Evolutionary conservation across 1,140 invertebrate species (phyloP).

Genomic region (Drosophila erecta): DNA sequence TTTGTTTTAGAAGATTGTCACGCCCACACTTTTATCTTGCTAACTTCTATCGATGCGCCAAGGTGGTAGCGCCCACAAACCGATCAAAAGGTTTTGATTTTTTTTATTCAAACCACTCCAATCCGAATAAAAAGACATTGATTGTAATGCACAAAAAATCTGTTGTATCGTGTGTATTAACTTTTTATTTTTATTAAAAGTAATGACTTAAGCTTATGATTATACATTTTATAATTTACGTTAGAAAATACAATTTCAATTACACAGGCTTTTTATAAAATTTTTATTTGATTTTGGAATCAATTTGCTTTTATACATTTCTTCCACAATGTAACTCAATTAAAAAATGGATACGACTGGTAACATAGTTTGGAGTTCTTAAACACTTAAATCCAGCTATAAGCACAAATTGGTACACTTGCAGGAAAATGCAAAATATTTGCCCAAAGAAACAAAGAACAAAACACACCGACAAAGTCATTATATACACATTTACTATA

Average conservation of each 20-base stretch:
- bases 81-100: no score
- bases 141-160: no score
- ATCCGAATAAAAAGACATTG: background rate
- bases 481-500: conserved; percentile 64
- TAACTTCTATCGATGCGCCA: no score
- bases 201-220: conserved; percentile 77
- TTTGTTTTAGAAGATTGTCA: no score
- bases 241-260: conserved; percentile 39
- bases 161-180: conserved; percentile 44
- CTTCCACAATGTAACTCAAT: background rate
- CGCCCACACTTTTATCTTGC: no score
- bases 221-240: conserved; percentile 53
- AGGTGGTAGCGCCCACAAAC: no score
- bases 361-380: conserved; percentile 12
- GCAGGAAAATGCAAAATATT: conserved; percentile 12
- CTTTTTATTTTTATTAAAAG: conserved; percentile 73
- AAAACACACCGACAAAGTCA: conserved; percentile 28
- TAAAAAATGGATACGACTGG: conserved; percentile 35
- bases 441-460: conserved; percentile 39
- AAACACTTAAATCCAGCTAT: conserved; percentile 22
- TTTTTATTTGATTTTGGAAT: conserved; percentile 35
- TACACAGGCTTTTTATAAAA: conserved; percentile 9
- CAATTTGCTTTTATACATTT: conserved; percentile 22
- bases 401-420: background rate
- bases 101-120: no score